Evolutionary conservation across 2,888 invertebrate species (phyloP), one percentile per base, ranked within the genome.

Genomic region (Platycheirus albimanus): DNA sequence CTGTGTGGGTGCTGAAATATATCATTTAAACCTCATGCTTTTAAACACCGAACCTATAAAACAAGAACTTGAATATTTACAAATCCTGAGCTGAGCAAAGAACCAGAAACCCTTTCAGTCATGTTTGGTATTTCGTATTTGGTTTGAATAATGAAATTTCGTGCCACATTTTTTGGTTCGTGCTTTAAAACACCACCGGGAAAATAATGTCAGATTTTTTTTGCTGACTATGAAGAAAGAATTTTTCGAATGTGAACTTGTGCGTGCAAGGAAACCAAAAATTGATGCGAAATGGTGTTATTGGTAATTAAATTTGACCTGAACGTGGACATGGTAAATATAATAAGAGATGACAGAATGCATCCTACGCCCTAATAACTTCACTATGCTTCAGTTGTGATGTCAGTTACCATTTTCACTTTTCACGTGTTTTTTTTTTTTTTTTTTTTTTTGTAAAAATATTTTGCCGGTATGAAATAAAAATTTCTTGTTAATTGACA

Each of bases 291-390:
- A 51, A 36, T n/a, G 52, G 7, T 33, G 11, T 33, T 6, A 33
- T 54, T 36, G 19, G 33, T 54, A 54, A 54, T 54, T 54, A 54
- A 17, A 54, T 36, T 54, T 54, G 11, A 54, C 52, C 52, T 33
- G 17, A 36, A 36, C 52, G 47, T 54, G 33, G 19, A n/a, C 52
- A 36, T 11, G 17, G 19, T 19, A 36, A 36, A 54, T 54, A 13
- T 6, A 54, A 54, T 54, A 54, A 54, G 19, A 33, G 19, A 36
- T 19, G 17, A 19, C 52, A 19, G 7, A 8, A 6, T 17, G 2
- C n/a, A n/a, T n/a, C n/a, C n/a, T n/a, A 2, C 11, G 1, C n/a
- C 17, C 30, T 17, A 17, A 33, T 5, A 52, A 30, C 11, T 17
- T 33, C 4, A 17, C 15, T 10, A 10, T 24, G 24, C 24, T n/a